phyloP scores from a whole-genome alignment of 2,797 vertebrate genomes.

The Poecilia wingei region DNA sequence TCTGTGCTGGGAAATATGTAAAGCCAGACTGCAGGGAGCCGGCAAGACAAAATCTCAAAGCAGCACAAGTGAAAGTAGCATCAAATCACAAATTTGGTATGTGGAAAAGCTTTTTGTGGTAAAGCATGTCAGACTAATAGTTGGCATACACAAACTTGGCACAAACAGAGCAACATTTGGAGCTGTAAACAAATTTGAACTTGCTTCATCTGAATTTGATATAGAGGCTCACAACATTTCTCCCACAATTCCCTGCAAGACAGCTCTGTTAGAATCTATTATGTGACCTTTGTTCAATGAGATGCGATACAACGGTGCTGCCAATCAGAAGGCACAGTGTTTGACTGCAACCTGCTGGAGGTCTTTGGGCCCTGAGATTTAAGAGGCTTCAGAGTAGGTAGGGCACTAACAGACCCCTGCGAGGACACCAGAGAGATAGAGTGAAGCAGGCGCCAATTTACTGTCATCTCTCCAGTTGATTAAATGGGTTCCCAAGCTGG shows the following conservation, averaged over 20 bases:
- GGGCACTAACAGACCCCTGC: constrained; percentile 35
- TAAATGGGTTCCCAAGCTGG: constrained; percentile 65
- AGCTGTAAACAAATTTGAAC: constrained; percentile 17
- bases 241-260: constrained; percentile 42
- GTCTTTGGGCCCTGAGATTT: constrained; percentile 53
- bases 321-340: constrained; percentile 68
- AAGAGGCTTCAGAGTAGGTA: constrained; percentile 34
- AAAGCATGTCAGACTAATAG: constrained; percentile 8
- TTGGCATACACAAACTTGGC: constrained; percentile 8
- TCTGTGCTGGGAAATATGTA: constrained; percentile 54
- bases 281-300: constrained; percentile 42
- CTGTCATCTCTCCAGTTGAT: constrained; percentile 77
- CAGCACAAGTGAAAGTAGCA: constrained; percentile 11
- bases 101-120: constrained; percentile 13
- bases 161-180: constrained; percentile 5
- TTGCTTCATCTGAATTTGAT: constrained; percentile 12
- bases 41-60: constrained; percentile 28
- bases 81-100: constrained; percentile 41
- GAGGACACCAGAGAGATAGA: constrained; percentile 60
- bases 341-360: constrained; percentile 60
- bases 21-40: constrained; percentile 51
- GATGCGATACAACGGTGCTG: constrained; percentile 64
- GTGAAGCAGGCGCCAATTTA: constrained; percentile 70
- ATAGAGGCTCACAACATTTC: constrained; percentile 41
- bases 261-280: constrained; percentile 47